Evolutionary conservation across 2,888 invertebrate species (phyloP).

Genomic region (Zygaena filipendulae): DNA sequence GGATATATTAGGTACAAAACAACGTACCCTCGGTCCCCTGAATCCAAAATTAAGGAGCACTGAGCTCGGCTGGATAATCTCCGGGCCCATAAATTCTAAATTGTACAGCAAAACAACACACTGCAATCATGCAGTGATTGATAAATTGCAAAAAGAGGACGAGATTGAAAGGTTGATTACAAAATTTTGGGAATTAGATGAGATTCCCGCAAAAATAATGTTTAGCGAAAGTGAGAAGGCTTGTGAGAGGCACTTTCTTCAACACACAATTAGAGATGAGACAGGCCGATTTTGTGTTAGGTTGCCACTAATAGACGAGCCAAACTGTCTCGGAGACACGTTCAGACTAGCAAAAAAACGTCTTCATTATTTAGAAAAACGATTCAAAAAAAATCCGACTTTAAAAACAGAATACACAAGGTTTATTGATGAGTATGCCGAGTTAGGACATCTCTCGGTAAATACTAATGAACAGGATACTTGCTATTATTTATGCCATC

Average conservation of each 20-base stretch:
- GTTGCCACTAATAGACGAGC: constrained; percentile 7
- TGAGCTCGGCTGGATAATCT: constrained; percentile 19
- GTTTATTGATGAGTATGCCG: too few relatives aligned
- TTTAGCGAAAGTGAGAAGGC: constrained; percentile 11
- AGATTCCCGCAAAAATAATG: constrained; percentile 13
- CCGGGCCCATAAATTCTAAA: constrained; percentile 15
- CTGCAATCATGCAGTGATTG: constrained; percentile 8
- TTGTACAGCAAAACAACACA: constrained; percentile 2
- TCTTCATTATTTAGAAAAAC: background rate
- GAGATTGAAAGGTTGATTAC: constrained; percentile 9
- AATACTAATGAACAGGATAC: too few relatives aligned
- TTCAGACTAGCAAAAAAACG: constrained; percentile 1
- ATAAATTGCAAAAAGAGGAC: background rate
- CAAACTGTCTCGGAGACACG: constrained; percentile 15
- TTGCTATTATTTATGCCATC: constrained; percentile 29
- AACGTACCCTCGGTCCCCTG: constrained; percentile 13
- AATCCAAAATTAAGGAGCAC: constrained; percentile 15
- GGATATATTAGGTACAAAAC: constrained; percentile 18
- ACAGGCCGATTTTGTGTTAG: constrained; percentile 17
- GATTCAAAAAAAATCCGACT: background rate
- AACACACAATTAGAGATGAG: constrained; percentile 9
- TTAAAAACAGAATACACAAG: background rate
- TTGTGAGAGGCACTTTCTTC: constrained; percentile 18
- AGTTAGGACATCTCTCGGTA: constrained; percentile 2
- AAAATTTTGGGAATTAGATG: constrained; percentile 18